phyloP scores from a whole-genome alignment of 2,888 invertebrate genomes.

The Spodoptera picta region DNA sequence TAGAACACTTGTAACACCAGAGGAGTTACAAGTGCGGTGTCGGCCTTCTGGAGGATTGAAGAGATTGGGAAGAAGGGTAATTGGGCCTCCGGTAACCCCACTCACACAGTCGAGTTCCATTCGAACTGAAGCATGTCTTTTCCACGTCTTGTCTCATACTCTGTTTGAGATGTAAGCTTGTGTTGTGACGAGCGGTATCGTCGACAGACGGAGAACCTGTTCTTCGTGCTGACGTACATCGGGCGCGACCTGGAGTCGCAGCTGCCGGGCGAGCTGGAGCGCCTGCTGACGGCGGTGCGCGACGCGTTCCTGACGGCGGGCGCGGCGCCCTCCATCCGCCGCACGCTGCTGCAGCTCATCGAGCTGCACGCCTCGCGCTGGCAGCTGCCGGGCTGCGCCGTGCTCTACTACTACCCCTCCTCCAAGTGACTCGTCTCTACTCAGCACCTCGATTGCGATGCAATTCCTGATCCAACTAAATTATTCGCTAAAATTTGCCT shows the following conservation, averaged over 20 bases:
- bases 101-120: no score
- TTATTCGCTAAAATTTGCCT: slow-evolving; percentile 18
- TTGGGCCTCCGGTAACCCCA: no score
- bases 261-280: slow-evolving; percentile 93
- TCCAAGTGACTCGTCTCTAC: slow-evolving; percentile 75
- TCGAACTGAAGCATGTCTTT: no score
- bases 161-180: background rate
- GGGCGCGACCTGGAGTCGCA: slow-evolving; percentile 96
- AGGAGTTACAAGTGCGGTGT: no score
- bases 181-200: no score
- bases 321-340: slow-evolving; percentile 93
- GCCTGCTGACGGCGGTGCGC: slow-evolving; percentile 93
- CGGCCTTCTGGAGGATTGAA: no score
- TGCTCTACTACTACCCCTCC: slow-evolving; percentile 95
- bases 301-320: slow-evolving; percentile 95
- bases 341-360: slow-evolving; percentile 95
- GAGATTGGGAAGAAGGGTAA: no score
- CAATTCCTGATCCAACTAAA: no score
- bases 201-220: slow-evolving; percentile 94
- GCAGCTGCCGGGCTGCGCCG: slow-evolving; percentile 96
- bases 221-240: slow-evolving; percentile 96
- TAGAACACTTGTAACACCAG: no score
- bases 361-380: slow-evolving; percentile 97
- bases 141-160: no score
- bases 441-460: background rate